These are phyloP conservation scores for Amblyraja radiata DNA, from an alignment of 2,797 vertebrate species.

Conservation along the genomic window DNA sequence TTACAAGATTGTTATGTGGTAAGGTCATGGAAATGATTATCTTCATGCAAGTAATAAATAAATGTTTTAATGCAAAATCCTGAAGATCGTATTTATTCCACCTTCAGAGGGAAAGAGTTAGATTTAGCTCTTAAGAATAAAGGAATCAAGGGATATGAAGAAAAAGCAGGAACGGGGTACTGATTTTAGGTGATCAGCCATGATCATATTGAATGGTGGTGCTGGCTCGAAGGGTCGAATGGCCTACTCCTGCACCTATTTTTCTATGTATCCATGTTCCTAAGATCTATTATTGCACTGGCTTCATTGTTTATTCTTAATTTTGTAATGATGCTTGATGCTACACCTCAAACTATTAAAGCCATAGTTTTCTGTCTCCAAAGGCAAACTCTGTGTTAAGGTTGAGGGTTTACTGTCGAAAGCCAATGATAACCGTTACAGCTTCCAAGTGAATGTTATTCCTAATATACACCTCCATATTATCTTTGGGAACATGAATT, in stretches of 20 bases:
- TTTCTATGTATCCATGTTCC: too few species aligned
- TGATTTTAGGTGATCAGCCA: too few species aligned
- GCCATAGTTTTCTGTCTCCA: constrained; percentile 53
- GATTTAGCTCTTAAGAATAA: too few species aligned
- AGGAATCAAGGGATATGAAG: too few species aligned
- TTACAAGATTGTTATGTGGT: not conserved
- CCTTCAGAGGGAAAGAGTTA: not conserved
- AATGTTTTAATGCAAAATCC: not conserved
- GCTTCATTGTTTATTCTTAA: not conserved
- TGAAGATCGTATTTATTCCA: not conserved
- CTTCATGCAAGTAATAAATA: not conserved
- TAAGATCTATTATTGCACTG: not conserved
- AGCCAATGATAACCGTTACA: constrained; percentile 48
- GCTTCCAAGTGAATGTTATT: not conserved
- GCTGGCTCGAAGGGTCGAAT: too few species aligned
- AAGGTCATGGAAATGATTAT: not conserved
- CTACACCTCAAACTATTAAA: not conserved
- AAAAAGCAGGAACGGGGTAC: too few species aligned
- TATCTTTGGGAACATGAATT: not conserved
- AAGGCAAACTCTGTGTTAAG: constrained; percentile 70
- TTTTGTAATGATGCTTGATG: too few species aligned
- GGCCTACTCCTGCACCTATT: too few species aligned
- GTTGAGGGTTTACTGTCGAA: constrained; percentile 73
- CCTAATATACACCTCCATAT: not conserved
- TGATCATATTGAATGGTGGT: too few species aligned